Conservation (phyloP, 2,113 vertebrate genomes). For the Setophaga coronata region DNA sequence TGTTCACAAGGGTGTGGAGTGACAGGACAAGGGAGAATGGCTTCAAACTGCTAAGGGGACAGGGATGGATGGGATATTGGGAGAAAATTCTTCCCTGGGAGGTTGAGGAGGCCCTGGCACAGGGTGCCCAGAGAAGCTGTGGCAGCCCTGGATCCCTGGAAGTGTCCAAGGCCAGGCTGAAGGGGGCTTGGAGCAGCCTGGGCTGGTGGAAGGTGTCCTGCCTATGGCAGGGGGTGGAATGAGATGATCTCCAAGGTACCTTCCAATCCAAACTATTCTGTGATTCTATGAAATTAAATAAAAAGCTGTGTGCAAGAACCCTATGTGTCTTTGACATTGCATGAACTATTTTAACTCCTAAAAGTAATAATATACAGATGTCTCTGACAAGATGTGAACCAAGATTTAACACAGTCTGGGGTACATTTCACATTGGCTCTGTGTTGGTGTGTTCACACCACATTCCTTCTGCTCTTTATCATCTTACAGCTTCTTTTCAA, state of each 20-base stretch:
- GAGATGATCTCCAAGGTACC: neutral
- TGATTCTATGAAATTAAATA: neutral
- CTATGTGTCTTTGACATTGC: neutral
- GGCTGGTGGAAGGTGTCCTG: neutral
- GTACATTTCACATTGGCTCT: neutral
- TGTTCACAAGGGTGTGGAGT: neutral
- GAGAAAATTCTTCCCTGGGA: neutral
- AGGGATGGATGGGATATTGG: neutral
- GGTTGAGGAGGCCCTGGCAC: no score
- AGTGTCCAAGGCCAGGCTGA: neutral
- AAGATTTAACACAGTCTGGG: neutral
- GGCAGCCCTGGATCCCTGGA: neutral
- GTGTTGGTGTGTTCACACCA: neutral
- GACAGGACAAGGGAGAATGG: neutral
- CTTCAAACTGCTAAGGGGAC: neutral
- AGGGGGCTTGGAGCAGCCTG: accelerated
- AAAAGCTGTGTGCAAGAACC: neutral
- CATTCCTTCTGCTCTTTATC: neutral
- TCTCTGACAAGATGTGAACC: neutral
- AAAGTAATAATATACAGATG: neutral
- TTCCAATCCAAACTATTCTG: neutral
- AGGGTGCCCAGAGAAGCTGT: neutral
- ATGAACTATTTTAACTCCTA: neutral
- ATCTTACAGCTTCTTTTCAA: neutral
- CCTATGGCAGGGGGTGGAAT: neutral